These are phyloP conservation scores for Fregetta grallaria DNA, from an alignment of 2,113 vertebrate species.

Conservation along the genomic window DNA sequence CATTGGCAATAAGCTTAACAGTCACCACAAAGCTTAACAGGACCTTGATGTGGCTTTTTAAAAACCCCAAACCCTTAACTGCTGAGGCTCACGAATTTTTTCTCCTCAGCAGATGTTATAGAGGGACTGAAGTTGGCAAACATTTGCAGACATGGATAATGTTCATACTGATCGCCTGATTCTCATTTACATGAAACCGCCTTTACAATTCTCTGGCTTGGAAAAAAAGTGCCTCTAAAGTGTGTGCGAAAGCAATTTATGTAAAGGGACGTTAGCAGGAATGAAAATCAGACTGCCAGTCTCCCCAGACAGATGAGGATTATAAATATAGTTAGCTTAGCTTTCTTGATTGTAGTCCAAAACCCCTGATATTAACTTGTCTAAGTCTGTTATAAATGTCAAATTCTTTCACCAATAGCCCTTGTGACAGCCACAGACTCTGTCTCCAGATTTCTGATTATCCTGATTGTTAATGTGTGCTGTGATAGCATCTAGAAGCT, in stretches of 20 bases:
- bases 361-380: not conserved
- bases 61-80: slow-evolving; percentile 7
- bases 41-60: slow-evolving; percentile 16
- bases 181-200: not conserved
- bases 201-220: not conserved
- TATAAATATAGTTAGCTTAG: not conserved
- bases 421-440: not conserved
- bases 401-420: not conserved
- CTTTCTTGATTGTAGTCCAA: not conserved
- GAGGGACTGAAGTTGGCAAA: not conserved
- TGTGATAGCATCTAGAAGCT: not conserved
- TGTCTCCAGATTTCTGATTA: not conserved
- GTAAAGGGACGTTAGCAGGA: not conserved
- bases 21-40: not conserved
- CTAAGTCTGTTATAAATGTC: not conserved
- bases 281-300: not conserved
- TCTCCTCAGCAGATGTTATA: slow-evolving; percentile 31
- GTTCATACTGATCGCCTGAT: slow-evolving; percentile 9
- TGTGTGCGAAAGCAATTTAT: not conserved
- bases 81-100: slow-evolving; percentile 26
- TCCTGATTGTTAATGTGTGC: not conserved
- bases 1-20: slow-evolving; percentile 2
- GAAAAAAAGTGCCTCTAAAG: not conserved
- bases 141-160: not conserved
- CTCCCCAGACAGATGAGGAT: not conserved